phyloP scores from a whole-genome alignment of 2,797 vertebrate species.

The Enteromius anoplus region DNA sequence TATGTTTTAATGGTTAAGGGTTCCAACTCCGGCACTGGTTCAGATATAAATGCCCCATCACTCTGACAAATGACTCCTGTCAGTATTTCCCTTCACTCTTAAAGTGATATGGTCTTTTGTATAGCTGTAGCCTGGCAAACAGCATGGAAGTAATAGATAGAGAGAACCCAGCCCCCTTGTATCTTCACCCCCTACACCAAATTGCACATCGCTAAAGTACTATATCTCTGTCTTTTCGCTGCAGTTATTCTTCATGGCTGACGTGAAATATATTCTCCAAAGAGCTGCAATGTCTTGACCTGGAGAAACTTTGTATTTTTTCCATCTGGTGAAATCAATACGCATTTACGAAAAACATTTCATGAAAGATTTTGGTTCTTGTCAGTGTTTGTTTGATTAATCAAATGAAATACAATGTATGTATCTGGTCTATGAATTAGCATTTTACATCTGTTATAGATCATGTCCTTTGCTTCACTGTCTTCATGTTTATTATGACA shows the following conservation, averaged over 20 bases:
- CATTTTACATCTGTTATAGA: not conserved
- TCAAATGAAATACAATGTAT: not conserved
- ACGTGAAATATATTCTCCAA: not conserved
- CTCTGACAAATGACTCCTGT: conserved; percentile 29
- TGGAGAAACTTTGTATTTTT: not conserved
- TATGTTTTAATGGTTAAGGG: not conserved
- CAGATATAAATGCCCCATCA: conserved; percentile 28
- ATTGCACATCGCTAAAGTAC: not conserved
- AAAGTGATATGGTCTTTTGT: conserved; percentile 23
- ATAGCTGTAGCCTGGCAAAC: conserved; percentile 1
- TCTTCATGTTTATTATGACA: not conserved
- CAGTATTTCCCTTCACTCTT: conserved; percentile 3
- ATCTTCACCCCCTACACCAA: not conserved
- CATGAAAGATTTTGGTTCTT: not conserved
- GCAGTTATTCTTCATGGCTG: not conserved
- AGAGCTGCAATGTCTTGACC: not conserved
- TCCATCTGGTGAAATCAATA: conserved; percentile 9
- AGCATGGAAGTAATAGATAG: conserved; percentile 30
- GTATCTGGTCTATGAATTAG: not conserved
- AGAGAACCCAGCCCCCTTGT: not conserved
- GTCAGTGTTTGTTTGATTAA: not conserved
- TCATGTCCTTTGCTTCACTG: not conserved
- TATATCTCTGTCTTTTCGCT: not conserved
- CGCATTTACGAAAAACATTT: not conserved
- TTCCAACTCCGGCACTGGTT: not conserved